These are phyloP conservation scores for Nomada lathburiana DNA, from an alignment of 2,888 invertebrate species.

Conservation along the genomic window DNA sequence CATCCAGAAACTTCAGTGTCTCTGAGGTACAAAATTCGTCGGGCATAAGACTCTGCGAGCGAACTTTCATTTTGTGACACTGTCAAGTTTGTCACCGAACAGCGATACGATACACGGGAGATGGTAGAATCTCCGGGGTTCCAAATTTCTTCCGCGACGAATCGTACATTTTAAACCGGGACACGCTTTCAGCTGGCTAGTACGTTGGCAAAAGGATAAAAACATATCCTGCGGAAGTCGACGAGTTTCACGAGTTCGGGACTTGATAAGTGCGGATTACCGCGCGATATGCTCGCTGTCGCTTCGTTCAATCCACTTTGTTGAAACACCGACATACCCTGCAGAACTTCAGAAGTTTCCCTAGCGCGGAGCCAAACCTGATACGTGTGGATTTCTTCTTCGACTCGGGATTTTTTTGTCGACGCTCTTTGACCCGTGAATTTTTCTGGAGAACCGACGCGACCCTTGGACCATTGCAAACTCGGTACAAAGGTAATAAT, in stretches of 20 bases:
- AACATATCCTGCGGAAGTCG: background rate
- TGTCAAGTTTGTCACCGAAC: no score
- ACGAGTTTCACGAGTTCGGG: background rate
- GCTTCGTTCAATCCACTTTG: background rate
- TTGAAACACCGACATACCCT: background rate
- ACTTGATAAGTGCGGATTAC: slow-evolving; percentile 7
- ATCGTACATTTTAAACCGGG: background rate
- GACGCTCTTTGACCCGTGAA: background rate
- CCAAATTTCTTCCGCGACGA: no score
- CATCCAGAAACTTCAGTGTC: no score
- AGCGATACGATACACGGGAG: no score
- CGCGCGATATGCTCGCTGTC: background rate
- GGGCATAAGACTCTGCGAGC: no score
- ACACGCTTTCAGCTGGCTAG: background rate
- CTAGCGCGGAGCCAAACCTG: background rate
- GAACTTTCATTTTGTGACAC: no score
- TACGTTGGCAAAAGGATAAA: background rate
- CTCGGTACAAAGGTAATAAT: background rate
- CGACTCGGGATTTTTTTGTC: background rate
- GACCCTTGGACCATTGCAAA: background rate
- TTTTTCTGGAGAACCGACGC: background rate
- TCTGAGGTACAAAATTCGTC: no score
- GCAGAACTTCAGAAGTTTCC: background rate
- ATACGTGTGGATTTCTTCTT: slow-evolving; percentile 1
- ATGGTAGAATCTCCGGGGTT: no score